Evolutionary conservation across 2,888 invertebrate genomes (phyloP).

Genomic region (Mesochorus sp.): DNA sequence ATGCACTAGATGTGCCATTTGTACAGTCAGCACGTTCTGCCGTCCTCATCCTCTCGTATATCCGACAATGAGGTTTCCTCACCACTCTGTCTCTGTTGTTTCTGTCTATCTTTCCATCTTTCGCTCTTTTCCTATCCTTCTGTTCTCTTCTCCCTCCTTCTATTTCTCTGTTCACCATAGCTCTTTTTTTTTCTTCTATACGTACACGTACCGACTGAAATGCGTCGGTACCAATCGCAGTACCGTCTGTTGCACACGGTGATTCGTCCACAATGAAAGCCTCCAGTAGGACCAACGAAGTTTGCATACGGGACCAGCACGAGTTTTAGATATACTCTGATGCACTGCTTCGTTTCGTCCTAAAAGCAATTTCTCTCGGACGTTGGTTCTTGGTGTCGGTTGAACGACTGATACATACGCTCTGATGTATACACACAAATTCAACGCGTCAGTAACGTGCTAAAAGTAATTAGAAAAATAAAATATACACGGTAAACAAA

Average conservation of each 20-base stretch:
- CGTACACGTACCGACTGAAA: constrained; percentile 25
- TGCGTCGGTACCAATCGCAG: constrained; percentile 65
- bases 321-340: constrained; percentile 36
- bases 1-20: constrained; percentile 41
- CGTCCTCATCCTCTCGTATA: constrained; percentile 42
- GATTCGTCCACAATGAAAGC: constrained; percentile 62
- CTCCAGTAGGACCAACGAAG: constrained; percentile 62
- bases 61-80: constrained; percentile 42
- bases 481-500: too few species aligned
- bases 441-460: too few species aligned
- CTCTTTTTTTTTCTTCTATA: constrained; percentile 15
- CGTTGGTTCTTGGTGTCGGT: constrained; percentile 25
- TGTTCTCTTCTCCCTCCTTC: background rate
- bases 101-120: background rate
- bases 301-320: constrained; percentile 63
- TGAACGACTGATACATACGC: background rate
- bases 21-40: constrained; percentile 51
- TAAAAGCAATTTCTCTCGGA: constrained; percentile 66
- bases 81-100: constrained; percentile 19
- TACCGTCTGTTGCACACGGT: constrained; percentile 66
- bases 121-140: too few species aligned
- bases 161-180: constrained; percentile 7
- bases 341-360: constrained; percentile 58
- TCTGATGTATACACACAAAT: background rate
- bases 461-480: too few species aligned